phyloP scores from a whole-genome alignment of 92 coral and sea anemone genomes.

The Ricordea florida region DNA sequence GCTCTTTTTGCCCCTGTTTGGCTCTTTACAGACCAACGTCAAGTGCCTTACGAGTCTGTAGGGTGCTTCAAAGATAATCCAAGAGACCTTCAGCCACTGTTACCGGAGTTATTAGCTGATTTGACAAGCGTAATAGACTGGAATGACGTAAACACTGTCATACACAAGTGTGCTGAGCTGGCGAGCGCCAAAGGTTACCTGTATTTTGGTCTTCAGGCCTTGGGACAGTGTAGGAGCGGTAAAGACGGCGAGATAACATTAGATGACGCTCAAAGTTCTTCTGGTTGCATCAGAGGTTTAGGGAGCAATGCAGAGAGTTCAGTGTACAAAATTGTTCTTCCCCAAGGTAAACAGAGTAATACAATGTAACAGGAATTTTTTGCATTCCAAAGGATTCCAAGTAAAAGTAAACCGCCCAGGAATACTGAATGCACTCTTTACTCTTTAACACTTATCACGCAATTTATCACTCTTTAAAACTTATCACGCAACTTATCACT shows the following conservation, averaged over 20 bases:
- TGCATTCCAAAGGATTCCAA: no score
- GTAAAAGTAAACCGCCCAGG: no score
- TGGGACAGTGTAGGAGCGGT: slow-evolving; percentile 30
- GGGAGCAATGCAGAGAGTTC: slow-evolving; percentile 7
- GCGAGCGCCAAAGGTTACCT: slow-evolving; percentile 17
- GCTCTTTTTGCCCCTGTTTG: no score
- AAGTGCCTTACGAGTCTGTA: not conserved
- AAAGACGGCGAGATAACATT: not conserved
- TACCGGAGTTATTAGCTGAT: slow-evolving; percentile 24
- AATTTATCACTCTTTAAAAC: no score
- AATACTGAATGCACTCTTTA: no score
- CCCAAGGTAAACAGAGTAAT: no score
- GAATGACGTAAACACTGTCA: not conserved
- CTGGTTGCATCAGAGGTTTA: slow-evolving; percentile 1
- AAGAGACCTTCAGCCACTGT: slow-evolving; percentile 10
- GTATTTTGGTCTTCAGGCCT: slow-evolving; percentile 19
- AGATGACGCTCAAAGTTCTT: not conserved
- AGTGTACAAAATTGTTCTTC: slow-evolving; percentile 6
- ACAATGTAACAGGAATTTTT: no score
- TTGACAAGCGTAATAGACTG: slow-evolving; percentile 17
- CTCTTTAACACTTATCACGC: no score
- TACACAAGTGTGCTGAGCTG: slow-evolving; percentile 10
- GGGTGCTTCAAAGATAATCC: slow-evolving; percentile 26
- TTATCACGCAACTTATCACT: no score
- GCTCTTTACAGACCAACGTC: not conserved